Percentiles rank a stretch among this genome's conserved stretches.
Conservation (phyloP, 2,888 invertebrate genomes). For the Nebria brevicollis region DNA sequence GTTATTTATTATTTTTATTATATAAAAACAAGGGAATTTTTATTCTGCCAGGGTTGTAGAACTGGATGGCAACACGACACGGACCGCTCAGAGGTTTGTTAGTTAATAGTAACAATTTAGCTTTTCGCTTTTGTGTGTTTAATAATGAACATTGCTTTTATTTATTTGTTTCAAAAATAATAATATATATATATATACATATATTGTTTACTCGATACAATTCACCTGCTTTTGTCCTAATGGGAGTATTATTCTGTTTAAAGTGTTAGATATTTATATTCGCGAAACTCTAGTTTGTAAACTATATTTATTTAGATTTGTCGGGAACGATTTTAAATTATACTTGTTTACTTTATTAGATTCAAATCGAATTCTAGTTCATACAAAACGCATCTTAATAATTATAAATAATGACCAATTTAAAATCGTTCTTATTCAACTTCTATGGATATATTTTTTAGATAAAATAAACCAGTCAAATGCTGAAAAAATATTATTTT, state of each 20-base stretch:
- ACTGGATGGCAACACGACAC: constrained; percentile 74
- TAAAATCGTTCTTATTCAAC: background rate
- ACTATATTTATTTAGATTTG: background rate
- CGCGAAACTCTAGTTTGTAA: background rate
- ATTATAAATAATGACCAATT: background rate
- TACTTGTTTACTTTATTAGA: background rate
- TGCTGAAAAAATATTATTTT: too few relatives aligned
- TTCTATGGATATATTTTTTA: background rate
- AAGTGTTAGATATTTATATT: background rate
- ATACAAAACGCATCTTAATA: too few relatives aligned
- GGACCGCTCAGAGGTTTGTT: constrained; percentile 77
- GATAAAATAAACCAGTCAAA: too few relatives aligned
- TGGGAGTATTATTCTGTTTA: background rate
- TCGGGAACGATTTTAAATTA: background rate
- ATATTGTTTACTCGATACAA: background rate
- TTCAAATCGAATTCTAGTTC: too few relatives aligned
- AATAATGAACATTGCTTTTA: background rate
- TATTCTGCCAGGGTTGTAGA: constrained; percentile 69
- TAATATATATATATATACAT: too few relatives aligned
- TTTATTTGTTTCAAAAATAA: constrained; percentile 6
- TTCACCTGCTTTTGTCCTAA: background rate
- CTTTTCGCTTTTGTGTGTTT: constrained; percentile 32
- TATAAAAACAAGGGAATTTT: constrained; percentile 49
- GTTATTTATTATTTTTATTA: constrained; percentile 18
- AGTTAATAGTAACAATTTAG: constrained; percentile 20